These are phyloP conservation scores for Drosophila elegans DNA, from an alignment of 1,140 invertebrate species.

Conservation along the genomic window DNA sequence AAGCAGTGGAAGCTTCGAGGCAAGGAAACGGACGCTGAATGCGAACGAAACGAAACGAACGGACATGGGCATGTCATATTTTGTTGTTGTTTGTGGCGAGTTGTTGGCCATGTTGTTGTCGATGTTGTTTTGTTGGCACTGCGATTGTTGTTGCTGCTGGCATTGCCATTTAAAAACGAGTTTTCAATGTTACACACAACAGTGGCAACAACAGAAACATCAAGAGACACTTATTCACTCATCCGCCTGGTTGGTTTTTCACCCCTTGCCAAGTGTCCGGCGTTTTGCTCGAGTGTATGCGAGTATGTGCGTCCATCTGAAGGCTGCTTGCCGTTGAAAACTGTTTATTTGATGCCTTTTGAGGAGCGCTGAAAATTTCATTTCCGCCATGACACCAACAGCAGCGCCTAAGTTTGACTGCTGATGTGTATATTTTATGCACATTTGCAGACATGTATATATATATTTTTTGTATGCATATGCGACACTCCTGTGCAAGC, in stretches of 20 bases:
- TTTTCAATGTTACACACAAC: slow-evolving; percentile 72
- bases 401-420: slow-evolving; percentile 23
- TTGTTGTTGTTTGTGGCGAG: slow-evolving; percentile 58
- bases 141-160: slow-evolving; percentile 42
- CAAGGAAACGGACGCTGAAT: slow-evolving; percentile 72
- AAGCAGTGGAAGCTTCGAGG: slow-evolving; percentile 36
- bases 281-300: slow-evolving; percentile 61
- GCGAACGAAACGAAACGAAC: slow-evolving; percentile 59
- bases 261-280: slow-evolving; percentile 59
- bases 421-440: slow-evolving; percentile 15
- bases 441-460: slow-evolving; percentile 12
- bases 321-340: slow-evolving; percentile 49
- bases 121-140: slow-evolving; percentile 25
- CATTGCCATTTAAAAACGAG: slow-evolving; percentile 75
- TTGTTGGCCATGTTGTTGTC: slow-evolving; percentile 29
- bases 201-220: slow-evolving; percentile 43
- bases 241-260: slow-evolving; percentile 62
- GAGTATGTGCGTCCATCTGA: slow-evolving; percentile 22
- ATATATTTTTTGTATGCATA: slow-evolving; percentile 45
- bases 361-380: slow-evolving; percentile 67
- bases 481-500: slow-evolving; percentile 41
- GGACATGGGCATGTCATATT: slow-evolving; percentile 79
- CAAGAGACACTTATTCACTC: slow-evolving; percentile 70
- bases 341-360: slow-evolving; percentile 61
- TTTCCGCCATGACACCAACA: slow-evolving; percentile 70